Percentiles rank a stretch among this genome's conserved stretches.
Evolutionary conservation across 2,888 invertebrate genomes (phyloP).

Genomic region (Taphrorychus bicolor): DNA sequence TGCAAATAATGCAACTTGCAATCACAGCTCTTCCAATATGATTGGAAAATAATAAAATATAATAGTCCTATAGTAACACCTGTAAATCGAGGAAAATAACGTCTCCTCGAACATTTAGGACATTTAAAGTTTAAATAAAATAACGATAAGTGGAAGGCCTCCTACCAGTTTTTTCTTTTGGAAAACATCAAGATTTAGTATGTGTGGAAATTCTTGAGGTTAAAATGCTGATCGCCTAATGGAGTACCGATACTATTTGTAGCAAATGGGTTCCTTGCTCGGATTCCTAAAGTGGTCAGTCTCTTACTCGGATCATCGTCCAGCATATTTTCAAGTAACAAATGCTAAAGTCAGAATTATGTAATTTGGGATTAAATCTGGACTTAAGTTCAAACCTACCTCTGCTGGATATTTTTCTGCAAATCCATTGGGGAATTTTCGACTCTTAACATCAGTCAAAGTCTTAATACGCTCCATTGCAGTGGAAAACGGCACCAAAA

Average conservation of each 20-base stretch:
- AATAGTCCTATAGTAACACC: too few species aligned
- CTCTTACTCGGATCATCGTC: slow-evolving; percentile 74
- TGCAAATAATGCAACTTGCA: slow-evolving; percentile 20
- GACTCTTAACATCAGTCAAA: slow-evolving; percentile 70
- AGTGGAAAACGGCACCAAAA: slow-evolving; percentile 88
- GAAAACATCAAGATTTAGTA: not conserved
- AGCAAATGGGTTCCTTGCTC: slow-evolving; percentile 67
- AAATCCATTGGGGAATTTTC: slow-evolving; percentile 76
- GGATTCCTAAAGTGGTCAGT: slow-evolving; percentile 78
- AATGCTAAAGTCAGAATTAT: slow-evolving; percentile 62
- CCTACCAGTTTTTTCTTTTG: not conserved
- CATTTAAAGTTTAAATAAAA: too few species aligned
- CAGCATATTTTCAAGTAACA: slow-evolving; percentile 79
- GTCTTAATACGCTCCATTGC: slow-evolving; percentile 85
- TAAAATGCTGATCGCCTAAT: slow-evolving; percentile 42
- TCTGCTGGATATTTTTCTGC: slow-evolving; percentile 70
- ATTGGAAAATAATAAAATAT: too few species aligned
- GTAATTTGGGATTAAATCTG: not conserved
- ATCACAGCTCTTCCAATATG: not conserved
- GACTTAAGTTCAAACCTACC: slow-evolving; percentile 61
- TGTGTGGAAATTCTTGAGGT: slow-evolving; percentile 33
- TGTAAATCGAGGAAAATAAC: too few species aligned
- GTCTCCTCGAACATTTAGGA: too few species aligned
- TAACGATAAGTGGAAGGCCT: too few species aligned
- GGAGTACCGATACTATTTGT: slow-evolving; percentile 44